Percentiles rank a stretch among this genome's conserved stretches.
These are phyloP conservation scores for Tryphoninae sp. DNA, from an alignment of 2,888 invertebrate genomes.

Conservation along the genomic window DNA sequence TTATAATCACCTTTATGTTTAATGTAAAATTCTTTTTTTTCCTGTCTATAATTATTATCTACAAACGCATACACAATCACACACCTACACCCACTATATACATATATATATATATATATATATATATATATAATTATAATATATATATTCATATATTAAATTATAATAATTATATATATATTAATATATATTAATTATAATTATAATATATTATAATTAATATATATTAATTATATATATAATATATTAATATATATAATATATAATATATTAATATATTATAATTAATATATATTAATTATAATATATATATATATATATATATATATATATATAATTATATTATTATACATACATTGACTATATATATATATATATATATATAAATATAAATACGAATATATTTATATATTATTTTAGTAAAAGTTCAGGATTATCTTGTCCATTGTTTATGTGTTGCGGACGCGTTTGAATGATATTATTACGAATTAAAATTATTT, in stretches of 20 bases:
- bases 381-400: constrained; percentile 55
- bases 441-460: constrained; percentile 73
- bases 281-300: no score
- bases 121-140: constrained; percentile 42
- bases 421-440: constrained; percentile 59
- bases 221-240: no score
- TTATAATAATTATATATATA: constrained; percentile 62
- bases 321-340: constrained; percentile 46
- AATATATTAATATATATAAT: no score
- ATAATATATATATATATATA: constrained; percentile 47
- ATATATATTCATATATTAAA: constrained; percentile 47
- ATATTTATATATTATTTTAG: constrained; percentile 68
- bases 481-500: constrained; percentile 68
- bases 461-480: constrained; percentile 73
- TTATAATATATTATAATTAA: constrained; percentile 44
- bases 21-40: constrained; percentile 54
- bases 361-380: constrained; percentile 66
- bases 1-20: constrained; percentile 56
- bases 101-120: constrained; percentile 44
- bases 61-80: constrained; percentile 52
- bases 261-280: no score
- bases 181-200: constrained; percentile 62
- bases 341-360: constrained; percentile 50
- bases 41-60: constrained; percentile 56
- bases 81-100: constrained; percentile 36